Evolutionary conservation across 2,888 invertebrate genomes (phyloP).

Genomic region (Mechanitis messenoides): DNA sequence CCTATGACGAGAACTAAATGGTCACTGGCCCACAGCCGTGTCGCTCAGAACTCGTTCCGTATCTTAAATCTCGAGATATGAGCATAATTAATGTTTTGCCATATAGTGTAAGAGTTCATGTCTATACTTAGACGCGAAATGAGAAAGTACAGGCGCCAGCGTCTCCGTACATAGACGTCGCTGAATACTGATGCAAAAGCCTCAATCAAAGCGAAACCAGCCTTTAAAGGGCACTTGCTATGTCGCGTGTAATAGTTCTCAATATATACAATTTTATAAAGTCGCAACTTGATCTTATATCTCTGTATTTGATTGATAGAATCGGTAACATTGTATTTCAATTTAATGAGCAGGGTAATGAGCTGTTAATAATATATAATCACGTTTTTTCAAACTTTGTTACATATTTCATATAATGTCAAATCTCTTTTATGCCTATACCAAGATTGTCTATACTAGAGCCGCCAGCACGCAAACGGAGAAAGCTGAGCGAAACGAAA

Average conservation of each 20-base stretch:
- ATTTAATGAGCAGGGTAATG: too few species aligned
- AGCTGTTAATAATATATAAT: too few species aligned
- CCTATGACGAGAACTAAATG: conserved; percentile 22
- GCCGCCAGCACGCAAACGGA: too few species aligned
- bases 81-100: conserved; percentile 16
- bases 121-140: conserved; percentile 1
- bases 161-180: conserved; percentile 11
- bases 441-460: too few species aligned
- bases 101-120: conserved; percentile 10
- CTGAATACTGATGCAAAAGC: conserved; percentile 1
- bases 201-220: neutral
- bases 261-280: neutral
- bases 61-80: conserved; percentile 18
- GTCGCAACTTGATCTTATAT: too few species aligned
- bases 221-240: neutral
- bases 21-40: conserved; percentile 8
- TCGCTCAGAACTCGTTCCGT: conserved; percentile 8
- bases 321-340: too few species aligned
- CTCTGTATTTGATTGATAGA: too few species aligned
- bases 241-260: neutral
- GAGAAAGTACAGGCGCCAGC: conserved; percentile 22
- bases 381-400: too few species aligned
- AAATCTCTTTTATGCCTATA: too few species aligned
- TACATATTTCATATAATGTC: too few species aligned
- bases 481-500: too few species aligned